Conservation (phyloP, 2,797 vertebrate species). For the Chloroceryle inda region DNA sequence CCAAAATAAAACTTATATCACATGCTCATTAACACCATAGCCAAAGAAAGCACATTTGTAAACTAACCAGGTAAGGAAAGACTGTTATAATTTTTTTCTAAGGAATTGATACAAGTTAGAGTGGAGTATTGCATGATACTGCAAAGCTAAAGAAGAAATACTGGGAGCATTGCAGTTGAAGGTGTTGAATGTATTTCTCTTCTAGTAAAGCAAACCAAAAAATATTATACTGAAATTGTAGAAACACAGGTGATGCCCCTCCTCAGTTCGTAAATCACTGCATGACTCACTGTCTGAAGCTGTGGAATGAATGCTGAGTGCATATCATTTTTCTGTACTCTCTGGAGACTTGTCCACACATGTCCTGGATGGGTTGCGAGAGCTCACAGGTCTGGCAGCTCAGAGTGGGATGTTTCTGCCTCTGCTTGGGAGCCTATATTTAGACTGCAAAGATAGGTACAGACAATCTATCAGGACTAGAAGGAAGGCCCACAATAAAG, state of each 20-base stretch:
- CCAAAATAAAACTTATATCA: neutral
- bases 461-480: neutral
- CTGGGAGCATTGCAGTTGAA: neutral
- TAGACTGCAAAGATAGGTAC: neutral
- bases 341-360: neutral
- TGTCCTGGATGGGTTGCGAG: neutral
- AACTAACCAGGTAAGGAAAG: neutral
- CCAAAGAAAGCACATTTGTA: neutral
- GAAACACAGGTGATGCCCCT: neutral
- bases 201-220: neutral
- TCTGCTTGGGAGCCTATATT: neutral
- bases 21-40: neutral
- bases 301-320: neutral
- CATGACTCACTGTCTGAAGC: neutral
- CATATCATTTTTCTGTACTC: neutral
- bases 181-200: neutral
- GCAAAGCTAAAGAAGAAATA: neutral
- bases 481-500: neutral
- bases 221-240: neutral
- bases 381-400: neutral
- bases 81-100: neutral
- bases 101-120: neutral
- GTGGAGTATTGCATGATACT: neutral
- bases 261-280: neutral
- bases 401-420: neutral